Conservation (phyloP, 2,888 invertebrate genomes). For the Eupelmus urozonus region DNA sequence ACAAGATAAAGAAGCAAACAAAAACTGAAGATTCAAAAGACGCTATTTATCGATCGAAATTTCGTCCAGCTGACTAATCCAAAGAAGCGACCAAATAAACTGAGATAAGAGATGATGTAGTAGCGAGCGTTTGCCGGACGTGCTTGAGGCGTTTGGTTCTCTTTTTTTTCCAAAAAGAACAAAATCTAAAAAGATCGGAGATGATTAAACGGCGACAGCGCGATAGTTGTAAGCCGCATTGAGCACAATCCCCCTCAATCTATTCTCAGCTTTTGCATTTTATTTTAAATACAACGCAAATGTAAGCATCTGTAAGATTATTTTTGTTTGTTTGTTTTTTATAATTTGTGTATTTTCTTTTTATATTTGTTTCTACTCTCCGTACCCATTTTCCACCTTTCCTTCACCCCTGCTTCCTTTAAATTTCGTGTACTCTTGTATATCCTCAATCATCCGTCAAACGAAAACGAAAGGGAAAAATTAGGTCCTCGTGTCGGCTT, state of each 20-base stretch:
- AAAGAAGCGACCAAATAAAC: constrained; percentile 77
- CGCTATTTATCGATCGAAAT: constrained; percentile 64
- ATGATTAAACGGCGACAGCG: constrained; percentile 69
- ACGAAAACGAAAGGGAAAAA: constrained; percentile 44
- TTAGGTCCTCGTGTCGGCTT: constrained; percentile 49
- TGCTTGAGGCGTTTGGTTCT: constrained; percentile 69
- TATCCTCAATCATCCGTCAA: constrained; percentile 15
- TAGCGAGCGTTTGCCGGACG: constrained; percentile 71
- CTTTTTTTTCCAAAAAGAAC: constrained; percentile 52
- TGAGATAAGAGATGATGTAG: constrained; percentile 69
- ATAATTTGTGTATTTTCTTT: constrained; percentile 57
- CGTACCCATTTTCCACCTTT: neutral
- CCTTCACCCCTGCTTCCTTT: constrained; percentile 4
- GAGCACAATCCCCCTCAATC: constrained; percentile 63
- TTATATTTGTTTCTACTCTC: constrained; percentile 10
- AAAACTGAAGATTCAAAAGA: constrained; percentile 56
- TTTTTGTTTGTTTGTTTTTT: constrained; percentile 58
- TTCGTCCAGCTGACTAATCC: constrained; percentile 77
- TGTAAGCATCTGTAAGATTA: constrained; percentile 55
- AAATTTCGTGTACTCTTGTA: constrained; percentile 49
- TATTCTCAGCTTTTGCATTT: constrained; percentile 36
- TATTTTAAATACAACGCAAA: constrained; percentile 34
- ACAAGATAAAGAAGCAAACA: constrained; percentile 39
- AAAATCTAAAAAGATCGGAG: constrained; percentile 24
- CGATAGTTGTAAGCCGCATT: constrained; percentile 70